Evolutionary conservation across 2,113 vertebrate species (phyloP).

Genomic region (Ictalurus furcatus): DNA sequence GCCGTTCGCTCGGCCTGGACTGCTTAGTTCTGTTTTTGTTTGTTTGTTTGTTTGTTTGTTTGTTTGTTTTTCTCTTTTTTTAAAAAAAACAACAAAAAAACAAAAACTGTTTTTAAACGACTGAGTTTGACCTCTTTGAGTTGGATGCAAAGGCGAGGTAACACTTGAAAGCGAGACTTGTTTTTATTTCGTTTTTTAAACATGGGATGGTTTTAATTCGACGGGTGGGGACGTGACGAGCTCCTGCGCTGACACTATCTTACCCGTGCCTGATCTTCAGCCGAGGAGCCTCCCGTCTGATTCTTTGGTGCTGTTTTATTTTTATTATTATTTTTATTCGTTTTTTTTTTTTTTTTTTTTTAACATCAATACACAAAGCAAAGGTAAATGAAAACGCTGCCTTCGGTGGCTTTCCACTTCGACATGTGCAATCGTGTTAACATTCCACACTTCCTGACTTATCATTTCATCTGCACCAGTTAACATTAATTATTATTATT

Average conservation of each 20-base stretch:
- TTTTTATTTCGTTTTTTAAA: slow-evolving; percentile 76
- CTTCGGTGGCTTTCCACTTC: slow-evolving; percentile 79
- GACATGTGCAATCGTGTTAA: slow-evolving; percentile 97
- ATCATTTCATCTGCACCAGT: slow-evolving; percentile 75
- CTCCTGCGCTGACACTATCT: slow-evolving; percentile 77
- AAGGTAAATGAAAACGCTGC: slow-evolving; percentile 64
- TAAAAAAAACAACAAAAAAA: background rate
- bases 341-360: slow-evolving; percentile 85
- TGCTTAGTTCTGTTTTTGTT: background rate
- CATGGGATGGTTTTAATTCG: slow-evolving; percentile 66
- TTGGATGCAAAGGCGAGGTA: slow-evolving; percentile 66
- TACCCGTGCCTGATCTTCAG: slow-evolving; percentile 91
- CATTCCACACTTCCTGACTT: slow-evolving; percentile 91
- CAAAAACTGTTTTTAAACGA: background rate
- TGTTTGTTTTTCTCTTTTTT: slow-evolving; percentile 31
- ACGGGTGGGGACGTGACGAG: slow-evolving; percentile 52
- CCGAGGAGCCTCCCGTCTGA: slow-evolving; percentile 85
- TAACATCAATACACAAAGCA: slow-evolving; percentile 76
- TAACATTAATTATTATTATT: slow-evolving; percentile 75
- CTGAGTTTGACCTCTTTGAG: slow-evolving; percentile 20
- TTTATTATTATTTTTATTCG: slow-evolving; percentile 49
- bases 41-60: background rate
- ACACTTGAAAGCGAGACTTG: slow-evolving; percentile 87
- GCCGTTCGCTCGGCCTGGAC: slow-evolving; percentile 41
- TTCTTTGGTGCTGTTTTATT: slow-evolving; percentile 94